These are phyloP conservation scores for Ormia ochracea DNA, from an alignment of 2,888 invertebrate species.

Conservation along the genomic window DNA sequence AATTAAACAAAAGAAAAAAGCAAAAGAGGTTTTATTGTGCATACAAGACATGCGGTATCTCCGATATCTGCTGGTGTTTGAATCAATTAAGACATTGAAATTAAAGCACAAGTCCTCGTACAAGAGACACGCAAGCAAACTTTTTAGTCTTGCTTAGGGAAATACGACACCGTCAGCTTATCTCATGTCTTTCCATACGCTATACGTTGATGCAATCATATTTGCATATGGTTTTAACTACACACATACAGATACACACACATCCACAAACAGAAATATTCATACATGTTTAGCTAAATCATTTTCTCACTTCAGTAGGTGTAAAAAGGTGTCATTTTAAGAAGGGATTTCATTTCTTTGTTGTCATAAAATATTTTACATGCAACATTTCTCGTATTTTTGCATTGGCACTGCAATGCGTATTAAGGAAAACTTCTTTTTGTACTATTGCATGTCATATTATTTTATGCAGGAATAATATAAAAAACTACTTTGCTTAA, in stretches of 20 bases:
- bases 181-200: background rate
- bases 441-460: conserved; percentile 39
- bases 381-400: conserved; percentile 26
- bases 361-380: conserved; percentile 15
- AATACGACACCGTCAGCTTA: background rate
- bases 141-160: background rate
- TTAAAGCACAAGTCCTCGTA: conserved; percentile 11
- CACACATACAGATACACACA: too few species aligned
- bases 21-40: background rate
- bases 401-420: background rate
- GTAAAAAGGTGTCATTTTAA: conserved; percentile 33
- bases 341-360: conserved; percentile 21
- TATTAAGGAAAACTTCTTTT: background rate
- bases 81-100: conserved; percentile 26
- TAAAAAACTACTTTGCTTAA: conserved; percentile 19
- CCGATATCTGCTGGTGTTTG: conserved; percentile 13
- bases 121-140: conserved; percentile 8
- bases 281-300: background rate
- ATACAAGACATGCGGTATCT: background rate
- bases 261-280: background rate
- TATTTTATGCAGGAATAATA: background rate
- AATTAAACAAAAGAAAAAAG: background rate
- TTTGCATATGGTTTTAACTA: too few species aligned
- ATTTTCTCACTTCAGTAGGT: conserved; percentile 30
- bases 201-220: background rate